Evolutionary conservation across 2,888 invertebrate genomes (phyloP).

Genomic region (Germaria angustata): DNA sequence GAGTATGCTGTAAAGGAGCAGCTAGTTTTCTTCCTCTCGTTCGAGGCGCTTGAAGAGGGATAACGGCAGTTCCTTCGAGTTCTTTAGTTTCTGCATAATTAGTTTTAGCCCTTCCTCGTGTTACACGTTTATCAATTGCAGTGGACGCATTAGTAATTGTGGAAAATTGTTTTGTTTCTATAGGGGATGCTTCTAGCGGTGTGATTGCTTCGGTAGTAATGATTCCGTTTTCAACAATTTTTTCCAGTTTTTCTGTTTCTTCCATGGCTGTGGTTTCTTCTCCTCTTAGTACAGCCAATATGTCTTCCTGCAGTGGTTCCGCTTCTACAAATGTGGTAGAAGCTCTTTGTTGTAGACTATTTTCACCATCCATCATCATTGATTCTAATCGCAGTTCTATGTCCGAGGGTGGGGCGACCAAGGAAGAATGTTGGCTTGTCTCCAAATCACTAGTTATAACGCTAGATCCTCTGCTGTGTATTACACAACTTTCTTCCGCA

Average conservation of each 20-base stretch:
- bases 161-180: constrained; percentile 52
- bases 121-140: constrained; percentile 50
- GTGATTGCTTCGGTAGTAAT: constrained; percentile 6
- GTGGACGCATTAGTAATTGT: constrained; percentile 67
- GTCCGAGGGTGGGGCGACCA: constrained; percentile 79
- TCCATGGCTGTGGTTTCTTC: constrained; percentile 69
- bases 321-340: constrained; percentile 68
- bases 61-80: constrained; percentile 50
- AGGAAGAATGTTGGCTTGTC: constrained; percentile 79
- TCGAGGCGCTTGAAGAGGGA: constrained; percentile 53
- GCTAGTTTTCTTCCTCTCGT: constrained; percentile 69
- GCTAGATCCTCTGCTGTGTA: constrained; percentile 79
- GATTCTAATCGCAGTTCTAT: constrained; percentile 79
- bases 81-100: constrained; percentile 42
- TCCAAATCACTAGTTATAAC: constrained; percentile 80
- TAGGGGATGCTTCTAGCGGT: constrained; percentile 1
- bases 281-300: constrained; percentile 76
- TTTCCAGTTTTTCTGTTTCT: constrained; percentile 29
- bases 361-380: constrained; percentile 78
- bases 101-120: constrained; percentile 37
- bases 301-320: constrained; percentile 76
- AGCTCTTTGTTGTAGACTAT: constrained; percentile 56
- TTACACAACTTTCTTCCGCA: constrained; percentile 78
- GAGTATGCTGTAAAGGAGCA: constrained; percentile 43
- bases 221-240: constrained; percentile 59